phyloP scores from a whole-genome alignment of 2,888 invertebrate genomes.

The Ferrisia virgata region DNA sequence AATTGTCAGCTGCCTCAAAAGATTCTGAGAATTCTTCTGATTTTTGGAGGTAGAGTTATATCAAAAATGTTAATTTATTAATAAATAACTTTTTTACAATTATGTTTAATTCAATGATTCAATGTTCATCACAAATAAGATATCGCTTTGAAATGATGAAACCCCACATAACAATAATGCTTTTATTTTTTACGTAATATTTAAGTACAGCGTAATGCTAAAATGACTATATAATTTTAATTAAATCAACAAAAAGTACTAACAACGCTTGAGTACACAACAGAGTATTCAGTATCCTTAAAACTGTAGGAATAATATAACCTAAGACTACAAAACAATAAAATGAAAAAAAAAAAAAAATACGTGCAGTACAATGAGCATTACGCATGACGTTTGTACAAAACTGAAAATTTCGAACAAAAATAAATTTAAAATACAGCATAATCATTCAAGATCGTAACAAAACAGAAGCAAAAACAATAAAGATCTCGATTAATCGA shows the following conservation, averaged over 20 bases:
- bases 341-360: background rate
- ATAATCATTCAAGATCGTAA: conserved; percentile 15
- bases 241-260: conserved; percentile 46
- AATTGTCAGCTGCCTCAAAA: background rate
- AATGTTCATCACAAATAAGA: background rate
- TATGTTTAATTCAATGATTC: too few relatives aligned
- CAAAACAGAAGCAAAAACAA: conserved; percentile 38
- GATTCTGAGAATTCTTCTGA: background rate
- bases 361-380: conserved; percentile 35
- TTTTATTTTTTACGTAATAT: conserved; percentile 40
- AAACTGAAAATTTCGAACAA: conserved; percentile 16
- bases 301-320: conserved; percentile 44
- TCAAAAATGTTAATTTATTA: background rate
- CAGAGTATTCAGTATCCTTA: conserved; percentile 35
- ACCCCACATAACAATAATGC: conserved; percentile 29
- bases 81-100: background rate
- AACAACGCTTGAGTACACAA: conserved; percentile 43
- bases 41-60: background rate
- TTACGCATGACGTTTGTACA: conserved; percentile 35
- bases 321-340: conserved; percentile 37
- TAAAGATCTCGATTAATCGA: conserved; percentile 1
- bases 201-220: conserved; percentile 45
- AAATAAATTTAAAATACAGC: conserved; percentile 18
- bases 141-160: too few relatives aligned
- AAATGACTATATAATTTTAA: conserved; percentile 45